Percentiles rank a stretch among this genome's conserved stretches.
These are phyloP conservation scores for Chinchilla lanigera DNA, from an alignment of 2,113 vertebrate genomes.

Conservation along the genomic window DNA sequence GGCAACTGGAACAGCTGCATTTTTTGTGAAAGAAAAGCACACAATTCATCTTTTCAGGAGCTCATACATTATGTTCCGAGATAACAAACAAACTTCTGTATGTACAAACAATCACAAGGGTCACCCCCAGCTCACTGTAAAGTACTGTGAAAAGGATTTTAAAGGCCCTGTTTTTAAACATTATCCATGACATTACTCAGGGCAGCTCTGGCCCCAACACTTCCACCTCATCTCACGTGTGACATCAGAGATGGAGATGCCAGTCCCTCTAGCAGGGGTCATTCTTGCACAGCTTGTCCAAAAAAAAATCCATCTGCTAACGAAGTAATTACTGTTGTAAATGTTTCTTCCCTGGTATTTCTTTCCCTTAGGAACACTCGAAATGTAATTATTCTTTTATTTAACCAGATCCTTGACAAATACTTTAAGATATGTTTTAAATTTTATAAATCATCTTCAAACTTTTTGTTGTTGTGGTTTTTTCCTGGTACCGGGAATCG, in stretches of 20 bases:
- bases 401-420: slow-evolving; percentile 34
- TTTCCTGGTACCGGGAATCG: no score
- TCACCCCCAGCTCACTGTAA: not conserved
- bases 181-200: not conserved
- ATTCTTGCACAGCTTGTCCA: not conserved
- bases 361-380: not conserved
- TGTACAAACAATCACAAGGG: not conserved
- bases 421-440: not conserved
- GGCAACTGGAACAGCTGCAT: not conserved
- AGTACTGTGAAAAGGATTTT: not conserved
- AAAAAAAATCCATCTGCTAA: not conserved
- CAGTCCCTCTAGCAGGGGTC: not conserved
- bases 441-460: not conserved
- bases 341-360: not conserved
- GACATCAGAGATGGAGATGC: not conserved
- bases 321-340: not conserved
- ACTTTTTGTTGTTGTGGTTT: no score
- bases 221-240: not conserved
- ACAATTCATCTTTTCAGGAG: no score
- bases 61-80: not conserved
- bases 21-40: not conserved
- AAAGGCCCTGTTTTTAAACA: not conserved
- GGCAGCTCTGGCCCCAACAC: not conserved
- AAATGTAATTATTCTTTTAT: not conserved
- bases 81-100: not conserved